Conservation (phyloP, 30 jellyfish, hydroid and myxozoan genomes). For the Catostylus mosaicus region DNA sequence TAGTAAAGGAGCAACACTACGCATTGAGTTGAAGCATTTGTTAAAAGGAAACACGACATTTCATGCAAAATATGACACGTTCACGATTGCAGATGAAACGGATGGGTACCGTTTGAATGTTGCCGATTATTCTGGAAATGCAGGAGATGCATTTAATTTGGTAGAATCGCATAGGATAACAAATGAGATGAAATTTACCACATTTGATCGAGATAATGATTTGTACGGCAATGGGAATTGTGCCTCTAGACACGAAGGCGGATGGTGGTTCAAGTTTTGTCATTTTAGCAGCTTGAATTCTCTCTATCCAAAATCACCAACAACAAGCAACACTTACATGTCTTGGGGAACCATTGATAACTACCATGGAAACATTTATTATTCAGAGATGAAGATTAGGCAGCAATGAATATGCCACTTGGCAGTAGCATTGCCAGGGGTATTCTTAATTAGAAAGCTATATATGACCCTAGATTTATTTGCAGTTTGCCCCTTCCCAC, state of each 20-base stretch:
- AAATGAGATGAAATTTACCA: background rate
- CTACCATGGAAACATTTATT: background rate
- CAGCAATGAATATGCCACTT: no score
- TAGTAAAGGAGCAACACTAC: background rate
- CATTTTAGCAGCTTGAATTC: background rate
- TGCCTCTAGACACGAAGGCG: background rate
- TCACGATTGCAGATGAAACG: conserved; percentile 4
- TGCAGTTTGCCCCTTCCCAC: no score
- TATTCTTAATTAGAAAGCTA: no score
- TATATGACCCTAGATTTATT: no score
- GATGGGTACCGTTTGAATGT: conserved; percentile 1
- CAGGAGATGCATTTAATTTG: conserved; percentile 10
- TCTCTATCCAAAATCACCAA: background rate
- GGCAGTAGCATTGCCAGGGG: background rate
- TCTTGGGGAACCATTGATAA: background rate
- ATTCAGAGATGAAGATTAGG: conserved; percentile 24
- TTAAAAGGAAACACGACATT: no score
- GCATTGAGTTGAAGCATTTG: conserved; percentile 18
- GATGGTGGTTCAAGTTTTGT: conserved; percentile 6
- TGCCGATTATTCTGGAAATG: conserved; percentile 23
- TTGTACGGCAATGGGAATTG: background rate
- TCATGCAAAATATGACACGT: conserved; percentile 8
- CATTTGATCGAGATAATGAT: background rate
- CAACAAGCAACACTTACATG: background rate
- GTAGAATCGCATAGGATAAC: background rate